phyloP scores from a whole-genome alignment of 2,113 vertebrate genomes.

The Tychaedon coryphoeus region DNA sequence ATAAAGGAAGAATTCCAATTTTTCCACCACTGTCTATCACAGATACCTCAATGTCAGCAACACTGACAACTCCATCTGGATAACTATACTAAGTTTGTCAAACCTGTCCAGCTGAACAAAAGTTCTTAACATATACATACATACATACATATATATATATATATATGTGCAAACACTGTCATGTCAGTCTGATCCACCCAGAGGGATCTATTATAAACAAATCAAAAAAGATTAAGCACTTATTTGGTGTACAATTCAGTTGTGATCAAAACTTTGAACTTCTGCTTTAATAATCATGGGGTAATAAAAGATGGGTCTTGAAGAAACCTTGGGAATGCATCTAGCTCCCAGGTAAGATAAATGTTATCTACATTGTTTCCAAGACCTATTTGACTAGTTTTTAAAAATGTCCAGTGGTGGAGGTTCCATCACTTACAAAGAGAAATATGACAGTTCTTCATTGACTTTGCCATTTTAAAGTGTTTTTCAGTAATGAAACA shows the following conservation, averaged over 20 bases:
- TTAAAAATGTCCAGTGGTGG: neutral
- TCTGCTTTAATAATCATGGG: neutral
- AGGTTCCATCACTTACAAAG: neutral
- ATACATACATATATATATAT: too few species aligned
- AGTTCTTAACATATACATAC: neutral
- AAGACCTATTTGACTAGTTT: neutral
- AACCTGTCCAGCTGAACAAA: neutral
- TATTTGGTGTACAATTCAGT: neutral
- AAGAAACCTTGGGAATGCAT: neutral
- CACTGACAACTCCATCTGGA: neutral
- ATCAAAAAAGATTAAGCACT: neutral
- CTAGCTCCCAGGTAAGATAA: neutral
- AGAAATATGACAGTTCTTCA: neutral
- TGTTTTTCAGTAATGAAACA: neutral
- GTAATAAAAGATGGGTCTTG: neutral
- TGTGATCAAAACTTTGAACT: neutral
- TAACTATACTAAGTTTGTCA: neutral
- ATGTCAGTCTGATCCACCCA: neutral
- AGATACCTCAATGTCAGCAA: neutral
- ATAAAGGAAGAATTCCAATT: neutral
- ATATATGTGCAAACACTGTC: neutral
- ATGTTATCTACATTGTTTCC: neutral
- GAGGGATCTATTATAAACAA: neutral
- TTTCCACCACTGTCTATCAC: neutral
- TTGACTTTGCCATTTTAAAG: neutral